Conservation (phyloP, 2,797 vertebrate genomes). For the Epinephelus awoara region DNA sequence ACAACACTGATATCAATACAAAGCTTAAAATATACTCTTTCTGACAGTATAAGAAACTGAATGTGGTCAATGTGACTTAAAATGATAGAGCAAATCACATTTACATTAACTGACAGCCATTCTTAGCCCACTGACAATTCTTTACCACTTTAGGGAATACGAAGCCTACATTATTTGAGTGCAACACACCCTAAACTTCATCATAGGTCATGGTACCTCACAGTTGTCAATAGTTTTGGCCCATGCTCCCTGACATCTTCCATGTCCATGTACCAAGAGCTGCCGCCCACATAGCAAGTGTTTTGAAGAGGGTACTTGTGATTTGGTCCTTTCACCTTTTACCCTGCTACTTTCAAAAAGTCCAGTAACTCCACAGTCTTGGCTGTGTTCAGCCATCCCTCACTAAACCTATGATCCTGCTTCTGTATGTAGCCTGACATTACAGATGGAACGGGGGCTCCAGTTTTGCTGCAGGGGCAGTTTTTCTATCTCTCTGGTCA, state of each 20-base stretch:
- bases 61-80: too few species aligned
- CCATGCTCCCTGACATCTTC: neutral
- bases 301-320: constrained; percentile 2
- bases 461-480: constrained; percentile 31
- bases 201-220: neutral
- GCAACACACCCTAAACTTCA: neutral
- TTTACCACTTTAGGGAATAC: neutral
- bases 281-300: neutral
- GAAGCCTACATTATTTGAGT: neutral
- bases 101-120: neutral
- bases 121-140: neutral
- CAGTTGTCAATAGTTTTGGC: neutral
- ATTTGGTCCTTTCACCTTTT: neutral
- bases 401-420: neutral
- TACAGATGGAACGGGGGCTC: neutral
- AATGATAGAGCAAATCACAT: too few species aligned
- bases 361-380: neutral
- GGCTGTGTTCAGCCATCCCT: neutral
- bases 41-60: too few species aligned
- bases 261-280: neutral
- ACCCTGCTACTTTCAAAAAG: neutral
- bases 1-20: too few species aligned
- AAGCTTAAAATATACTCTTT: too few species aligned
- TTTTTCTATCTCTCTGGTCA: constrained; percentile 12
- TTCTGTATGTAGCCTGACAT: constrained; percentile 5